Evolutionary conservation across 1,140 invertebrate species (phyloP).

Genomic region (Pachypeltis micranthus): DNA sequence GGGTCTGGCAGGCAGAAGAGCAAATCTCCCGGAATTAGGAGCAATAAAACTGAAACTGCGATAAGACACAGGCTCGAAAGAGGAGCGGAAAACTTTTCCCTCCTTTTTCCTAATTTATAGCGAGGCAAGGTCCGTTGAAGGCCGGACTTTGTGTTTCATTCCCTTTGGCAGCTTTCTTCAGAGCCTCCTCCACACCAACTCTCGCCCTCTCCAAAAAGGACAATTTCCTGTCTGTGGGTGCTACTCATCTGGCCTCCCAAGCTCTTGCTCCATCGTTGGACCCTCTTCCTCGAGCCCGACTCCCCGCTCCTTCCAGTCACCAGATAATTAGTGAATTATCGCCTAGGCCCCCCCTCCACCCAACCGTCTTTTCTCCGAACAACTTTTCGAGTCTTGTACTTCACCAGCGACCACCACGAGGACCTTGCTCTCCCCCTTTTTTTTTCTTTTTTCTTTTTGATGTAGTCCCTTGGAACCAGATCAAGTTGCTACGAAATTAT

Average conservation of each 20-base stretch:
- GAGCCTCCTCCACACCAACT: background rate
- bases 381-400: no score
- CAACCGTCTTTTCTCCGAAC: background rate
- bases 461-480: background rate
- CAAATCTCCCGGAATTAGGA: slow-evolving; percentile 15
- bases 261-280: no score
- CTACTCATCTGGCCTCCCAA: no score
- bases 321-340: slow-evolving; percentile 10
- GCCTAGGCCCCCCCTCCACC: background rate
- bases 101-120: slow-evolving; percentile 7
- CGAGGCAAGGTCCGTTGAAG: slow-evolving; percentile 6
- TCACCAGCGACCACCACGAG: no score
- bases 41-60: slow-evolving; percentile 16
- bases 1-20: background rate
- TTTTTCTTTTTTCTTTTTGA: no score
- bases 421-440: no score
- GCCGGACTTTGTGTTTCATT: slow-evolving; percentile 15
- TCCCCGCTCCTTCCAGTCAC: background rate
- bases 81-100: slow-evolving; percentile 1
- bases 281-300: no score
- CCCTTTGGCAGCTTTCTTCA: slow-evolving; percentile 11
- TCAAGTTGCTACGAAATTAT: background rate
- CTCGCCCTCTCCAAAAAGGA: background rate
- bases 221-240: background rate
- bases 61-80: background rate